Evolutionary conservation across 2,888 invertebrate species (phyloP).

Genomic region (Drosophila paucipuncta): DNA sequence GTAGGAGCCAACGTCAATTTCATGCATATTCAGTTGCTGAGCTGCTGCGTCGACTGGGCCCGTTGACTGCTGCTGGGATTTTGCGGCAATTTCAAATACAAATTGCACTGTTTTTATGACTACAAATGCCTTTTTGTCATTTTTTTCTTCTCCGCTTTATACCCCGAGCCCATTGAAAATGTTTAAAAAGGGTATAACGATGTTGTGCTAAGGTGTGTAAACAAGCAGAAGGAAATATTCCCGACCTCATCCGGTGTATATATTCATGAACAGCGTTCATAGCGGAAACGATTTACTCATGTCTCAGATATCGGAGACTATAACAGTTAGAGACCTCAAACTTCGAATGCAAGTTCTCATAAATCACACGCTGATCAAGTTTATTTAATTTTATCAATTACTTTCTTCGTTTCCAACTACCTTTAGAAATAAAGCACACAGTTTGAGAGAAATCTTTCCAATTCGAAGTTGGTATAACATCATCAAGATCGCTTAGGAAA

Average conservation of each 20-base stretch:
- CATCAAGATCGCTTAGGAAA: background rate
- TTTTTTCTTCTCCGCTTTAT: constrained; percentile 19
- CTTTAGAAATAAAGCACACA: background rate
- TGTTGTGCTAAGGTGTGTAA: background rate
- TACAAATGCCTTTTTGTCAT: constrained; percentile 70
- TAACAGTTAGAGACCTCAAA: background rate
- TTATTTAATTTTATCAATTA: background rate
- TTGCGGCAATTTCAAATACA: constrained; percentile 82
- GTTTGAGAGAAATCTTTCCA: background rate
- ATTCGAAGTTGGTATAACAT: background rate
- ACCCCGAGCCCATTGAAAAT: background rate
- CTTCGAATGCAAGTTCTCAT: background rate
- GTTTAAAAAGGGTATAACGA: background rate
- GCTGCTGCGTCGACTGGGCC: constrained; percentile 53
- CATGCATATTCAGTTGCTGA: constrained; percentile 71
- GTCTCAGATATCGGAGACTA: background rate
- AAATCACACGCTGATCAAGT: background rate
- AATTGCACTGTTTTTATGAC: constrained; percentile 80
- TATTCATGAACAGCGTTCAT: background rate
- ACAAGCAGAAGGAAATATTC: background rate
- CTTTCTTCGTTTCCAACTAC: background rate
- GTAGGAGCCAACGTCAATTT: constrained; percentile 66
- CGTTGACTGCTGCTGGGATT: constrained; percentile 72
- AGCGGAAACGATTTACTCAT: background rate
- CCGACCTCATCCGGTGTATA: background rate